phyloP scores from a whole-genome alignment of 2,888 invertebrate species.

The Drosophila conformis region DNA sequence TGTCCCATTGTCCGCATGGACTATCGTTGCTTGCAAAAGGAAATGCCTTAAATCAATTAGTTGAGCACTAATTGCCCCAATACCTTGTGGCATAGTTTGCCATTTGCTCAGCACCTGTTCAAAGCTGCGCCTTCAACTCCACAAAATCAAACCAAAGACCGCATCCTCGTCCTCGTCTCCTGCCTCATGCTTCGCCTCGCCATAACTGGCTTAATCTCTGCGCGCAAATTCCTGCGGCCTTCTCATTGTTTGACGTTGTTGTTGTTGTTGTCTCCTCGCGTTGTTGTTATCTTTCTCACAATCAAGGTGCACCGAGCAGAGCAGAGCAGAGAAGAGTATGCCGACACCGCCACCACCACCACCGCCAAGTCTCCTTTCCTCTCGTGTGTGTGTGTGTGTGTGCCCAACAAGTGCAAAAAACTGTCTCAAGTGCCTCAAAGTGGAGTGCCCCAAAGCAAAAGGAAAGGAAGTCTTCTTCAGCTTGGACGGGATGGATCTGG shows the following conservation, averaged over 20 bases:
- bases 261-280: slow-evolving; percentile 60
- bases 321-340: slow-evolving; percentile 32
- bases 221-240: slow-evolving; percentile 75
- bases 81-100: slow-evolving; percentile 84
- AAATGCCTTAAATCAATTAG: slow-evolving; percentile 86
- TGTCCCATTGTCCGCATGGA: slow-evolving; percentile 45
- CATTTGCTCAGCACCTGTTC: slow-evolving; percentile 78
- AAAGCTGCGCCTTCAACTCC: slow-evolving; percentile 38
- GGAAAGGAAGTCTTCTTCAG: slow-evolving; percentile 70
- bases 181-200: slow-evolving; percentile 9
- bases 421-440: slow-evolving; percentile 70
- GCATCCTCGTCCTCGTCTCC: slow-evolving; percentile 4
- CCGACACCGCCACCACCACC: slow-evolving; percentile 48
- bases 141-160: slow-evolving; percentile 10
- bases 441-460: slow-evolving; percentile 47
- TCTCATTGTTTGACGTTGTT: slow-evolving; percentile 71
- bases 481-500: slow-evolving; percentile 50
- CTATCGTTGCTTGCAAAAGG: slow-evolving; percentile 74
- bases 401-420: slow-evolving; percentile 72
- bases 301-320: slow-evolving; percentile 71
- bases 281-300: slow-evolving; percentile 79
- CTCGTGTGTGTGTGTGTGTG: slow-evolving; percentile 24
- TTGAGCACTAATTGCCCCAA: slow-evolving; percentile 85
- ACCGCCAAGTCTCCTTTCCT: slow-evolving; percentile 41
- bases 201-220: slow-evolving; percentile 72